phyloP scores from a whole-genome alignment of 2,113 vertebrate species.

The Pelodiscus sinensis region DNA sequence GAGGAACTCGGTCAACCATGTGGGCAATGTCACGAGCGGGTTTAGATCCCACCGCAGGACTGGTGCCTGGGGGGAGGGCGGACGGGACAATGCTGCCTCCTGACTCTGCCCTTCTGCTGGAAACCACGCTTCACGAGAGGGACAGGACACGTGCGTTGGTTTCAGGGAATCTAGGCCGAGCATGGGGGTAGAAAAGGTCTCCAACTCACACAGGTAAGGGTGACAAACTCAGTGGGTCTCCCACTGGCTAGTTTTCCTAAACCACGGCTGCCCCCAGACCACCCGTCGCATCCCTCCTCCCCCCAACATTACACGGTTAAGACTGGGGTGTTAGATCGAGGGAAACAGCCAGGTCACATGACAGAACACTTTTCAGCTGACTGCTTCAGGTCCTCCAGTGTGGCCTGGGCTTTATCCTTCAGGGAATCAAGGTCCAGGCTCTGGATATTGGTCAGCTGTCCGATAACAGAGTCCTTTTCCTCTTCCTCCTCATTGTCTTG shows the following conservation, averaged over 20 bases:
- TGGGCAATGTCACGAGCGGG: no score
- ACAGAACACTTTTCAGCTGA: slow-evolving; percentile 93
- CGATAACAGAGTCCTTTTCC: slow-evolving; percentile 90
- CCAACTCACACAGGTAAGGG: slow-evolving; percentile 27
- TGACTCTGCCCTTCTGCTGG: slow-evolving; percentile 1
- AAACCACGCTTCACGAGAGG: background rate
- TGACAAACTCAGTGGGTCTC: background rate
- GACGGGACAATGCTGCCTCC: background rate
- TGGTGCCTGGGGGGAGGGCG: background rate
- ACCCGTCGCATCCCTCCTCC: background rate
- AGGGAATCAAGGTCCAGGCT: slow-evolving; percentile 93
- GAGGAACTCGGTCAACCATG: background rate
- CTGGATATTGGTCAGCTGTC: slow-evolving; percentile 94
- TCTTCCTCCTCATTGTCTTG: slow-evolving; percentile 94
- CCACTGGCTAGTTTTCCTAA: background rate
- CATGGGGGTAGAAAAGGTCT: background rate
- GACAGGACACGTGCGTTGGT: background rate
- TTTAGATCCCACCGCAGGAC: background rate
- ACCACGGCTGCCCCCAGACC: background rate
- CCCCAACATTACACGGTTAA: background rate
- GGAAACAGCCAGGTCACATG: slow-evolving; percentile 84
- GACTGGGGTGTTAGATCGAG: background rate
- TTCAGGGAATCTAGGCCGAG: slow-evolving; percentile 13
- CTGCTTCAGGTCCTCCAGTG: slow-evolving; percentile 94
- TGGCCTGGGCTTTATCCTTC: slow-evolving; percentile 96